Percentiles rank a stretch among this genome's conserved stretches.
phyloP scores from a whole-genome alignment of 2,888 invertebrate species.

The Uloborus plumipes region DNA sequence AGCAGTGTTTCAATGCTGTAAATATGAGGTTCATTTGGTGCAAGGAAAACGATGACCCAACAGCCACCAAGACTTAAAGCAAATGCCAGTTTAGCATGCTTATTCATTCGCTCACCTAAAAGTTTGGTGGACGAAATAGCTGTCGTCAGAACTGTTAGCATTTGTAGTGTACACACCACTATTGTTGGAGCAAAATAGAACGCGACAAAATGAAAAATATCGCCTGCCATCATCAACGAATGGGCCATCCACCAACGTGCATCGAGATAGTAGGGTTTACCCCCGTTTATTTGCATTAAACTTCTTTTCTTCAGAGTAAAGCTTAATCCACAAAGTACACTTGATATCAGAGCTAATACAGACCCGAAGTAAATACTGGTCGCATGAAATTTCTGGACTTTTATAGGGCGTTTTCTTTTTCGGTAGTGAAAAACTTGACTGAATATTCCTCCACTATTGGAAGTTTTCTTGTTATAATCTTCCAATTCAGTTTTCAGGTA shows the following conservation, averaged over 20 bases:
- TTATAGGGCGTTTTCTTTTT: neutral
- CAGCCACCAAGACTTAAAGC: slow-evolving; percentile 37
- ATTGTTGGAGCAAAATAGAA: slow-evolving; percentile 49
- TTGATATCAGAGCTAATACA: slow-evolving; percentile 10
- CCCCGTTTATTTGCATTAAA: slow-evolving; percentile 8
- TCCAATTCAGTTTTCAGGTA: too few species aligned
- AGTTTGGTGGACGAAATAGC: slow-evolving; percentile 31
- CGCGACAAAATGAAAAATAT: slow-evolving; percentile 37
- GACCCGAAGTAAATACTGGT: slow-evolving; percentile 19
- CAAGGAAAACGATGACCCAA: slow-evolving; percentile 32
- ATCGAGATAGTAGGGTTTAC: slow-evolving; percentile 9
- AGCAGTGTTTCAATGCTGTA: slow-evolving; percentile 24
- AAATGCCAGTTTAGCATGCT: slow-evolving; percentile 30
- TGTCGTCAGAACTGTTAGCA: slow-evolving; percentile 27
- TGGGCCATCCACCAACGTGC: slow-evolving; percentile 42
- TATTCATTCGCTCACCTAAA: slow-evolving; percentile 33
- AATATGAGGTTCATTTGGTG: slow-evolving; percentile 34
- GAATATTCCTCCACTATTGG: too few species aligned
- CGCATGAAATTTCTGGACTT: slow-evolving; percentile 16
- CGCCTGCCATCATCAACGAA: slow-evolving; percentile 44
- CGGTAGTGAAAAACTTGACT: too few species aligned
- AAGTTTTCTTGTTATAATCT: too few species aligned
- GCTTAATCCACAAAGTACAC: slow-evolving; percentile 36
- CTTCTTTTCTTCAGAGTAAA: slow-evolving; percentile 35
- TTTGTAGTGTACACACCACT: slow-evolving; percentile 37